Percentiles rank a stretch among this genome's conserved stretches.
phyloP scores from a whole-genome alignment of 35 echinoderm and acorn worm species.

The Apostichopus californicus region DNA sequence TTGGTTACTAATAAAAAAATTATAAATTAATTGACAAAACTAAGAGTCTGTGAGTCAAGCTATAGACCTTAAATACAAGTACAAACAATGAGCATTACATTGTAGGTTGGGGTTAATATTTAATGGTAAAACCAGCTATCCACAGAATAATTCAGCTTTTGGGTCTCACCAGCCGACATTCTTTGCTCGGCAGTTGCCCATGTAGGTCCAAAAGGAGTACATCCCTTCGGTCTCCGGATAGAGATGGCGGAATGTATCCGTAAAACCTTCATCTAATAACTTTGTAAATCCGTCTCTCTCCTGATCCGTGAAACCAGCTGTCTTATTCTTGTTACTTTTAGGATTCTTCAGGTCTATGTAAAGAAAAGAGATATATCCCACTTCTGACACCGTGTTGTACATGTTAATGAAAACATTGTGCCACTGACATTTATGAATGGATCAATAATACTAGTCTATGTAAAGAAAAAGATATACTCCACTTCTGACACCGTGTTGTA shows the following conservation, averaged over 20 bases:
- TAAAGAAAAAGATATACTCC: neutral
- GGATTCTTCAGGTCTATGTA: slow-evolving; percentile 91
- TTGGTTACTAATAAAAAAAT: no score
- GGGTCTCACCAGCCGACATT: slow-evolving; percentile 85
- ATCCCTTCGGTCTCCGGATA: slow-evolving; percentile 84
- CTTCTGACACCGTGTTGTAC: neutral
- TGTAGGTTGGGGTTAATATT: no score
- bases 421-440: no score
- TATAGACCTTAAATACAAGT: no score
- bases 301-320: slow-evolving; percentile 81
- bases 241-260: slow-evolving; percentile 82
- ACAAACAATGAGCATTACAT: no score
- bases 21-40: no score
- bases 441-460: no score
- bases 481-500: neutral
- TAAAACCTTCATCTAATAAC: slow-evolving; percentile 71
- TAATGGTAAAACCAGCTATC: no score
- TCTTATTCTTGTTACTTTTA: slow-evolving; percentile 93
- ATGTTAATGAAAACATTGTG: neutral
- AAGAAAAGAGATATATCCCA: neutral
- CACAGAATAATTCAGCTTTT: no score
- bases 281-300: slow-evolving; percentile 91
- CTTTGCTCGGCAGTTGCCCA: slow-evolving; percentile 91
- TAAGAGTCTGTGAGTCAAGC: no score
- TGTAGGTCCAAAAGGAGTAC: slow-evolving; percentile 97